phyloP scores from a whole-genome alignment of 2,113 vertebrate species.

The Ia io region DNA sequence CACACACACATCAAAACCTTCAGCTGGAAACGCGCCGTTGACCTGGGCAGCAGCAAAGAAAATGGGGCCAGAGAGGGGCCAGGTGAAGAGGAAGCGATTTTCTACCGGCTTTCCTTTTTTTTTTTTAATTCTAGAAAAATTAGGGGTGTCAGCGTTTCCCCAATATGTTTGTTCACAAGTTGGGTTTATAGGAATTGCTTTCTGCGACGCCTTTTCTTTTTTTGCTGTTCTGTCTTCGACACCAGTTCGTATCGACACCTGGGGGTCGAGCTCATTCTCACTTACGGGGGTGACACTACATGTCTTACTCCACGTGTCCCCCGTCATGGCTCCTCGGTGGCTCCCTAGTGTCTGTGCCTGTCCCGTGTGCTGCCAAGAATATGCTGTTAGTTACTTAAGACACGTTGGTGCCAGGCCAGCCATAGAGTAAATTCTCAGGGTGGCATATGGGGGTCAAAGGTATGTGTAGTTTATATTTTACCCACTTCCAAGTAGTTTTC shows the following conservation, averaged over 20 bases:
- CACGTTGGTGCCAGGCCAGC: not conserved
- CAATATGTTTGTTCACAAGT: not conserved
- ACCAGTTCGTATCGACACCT: accelerated
- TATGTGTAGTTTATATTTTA: not conserved
- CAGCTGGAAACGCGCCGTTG: not conserved
- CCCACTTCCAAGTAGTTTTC: not conserved
- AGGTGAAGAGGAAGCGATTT: not conserved
- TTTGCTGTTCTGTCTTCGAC: not conserved
- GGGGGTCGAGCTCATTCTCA: not conserved
- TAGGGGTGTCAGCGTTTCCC: not conserved
- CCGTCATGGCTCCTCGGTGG: accelerated
- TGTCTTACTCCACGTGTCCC: not conserved
- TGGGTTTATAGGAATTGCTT: accelerated
- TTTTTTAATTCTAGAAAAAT: not conserved
- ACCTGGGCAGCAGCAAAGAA: not conserved
- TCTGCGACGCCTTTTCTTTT: accelerated
- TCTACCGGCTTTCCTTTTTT: no score
- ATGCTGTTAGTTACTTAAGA: not conserved
- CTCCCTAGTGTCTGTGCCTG: no score
- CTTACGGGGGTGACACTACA: accelerated
- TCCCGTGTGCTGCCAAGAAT: accelerated
- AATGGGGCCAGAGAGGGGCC: no score
- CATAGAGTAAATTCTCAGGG: no score
- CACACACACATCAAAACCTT: no score
- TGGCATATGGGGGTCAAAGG: not conserved